Evolutionary conservation across 2,888 invertebrate species (phyloP).

Genomic region (Philonicus albiceps): DNA sequence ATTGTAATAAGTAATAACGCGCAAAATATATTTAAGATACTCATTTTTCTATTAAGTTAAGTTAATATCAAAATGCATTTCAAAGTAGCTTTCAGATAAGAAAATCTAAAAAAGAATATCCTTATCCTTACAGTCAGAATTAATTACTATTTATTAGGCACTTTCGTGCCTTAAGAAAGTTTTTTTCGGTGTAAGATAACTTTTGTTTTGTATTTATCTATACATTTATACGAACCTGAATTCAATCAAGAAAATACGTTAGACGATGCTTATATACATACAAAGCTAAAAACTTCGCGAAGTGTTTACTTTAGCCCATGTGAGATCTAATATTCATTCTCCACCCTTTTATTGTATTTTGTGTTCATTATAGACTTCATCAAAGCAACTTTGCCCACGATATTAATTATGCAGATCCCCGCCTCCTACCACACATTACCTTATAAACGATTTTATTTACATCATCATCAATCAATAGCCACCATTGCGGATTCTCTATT

Average conservation of each 20-base stretch:
- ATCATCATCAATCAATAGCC: background rate
- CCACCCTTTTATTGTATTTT: background rate
- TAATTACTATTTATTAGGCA: background rate
- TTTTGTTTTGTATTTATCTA: background rate
- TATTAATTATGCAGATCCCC: background rate
- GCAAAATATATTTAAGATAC: too few species aligned
- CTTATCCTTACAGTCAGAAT: background rate
- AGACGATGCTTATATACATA: background rate
- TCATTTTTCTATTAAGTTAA: background rate
- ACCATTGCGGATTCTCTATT: background rate
- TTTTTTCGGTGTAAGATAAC: background rate
- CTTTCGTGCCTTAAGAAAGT: background rate
- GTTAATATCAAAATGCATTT: background rate
- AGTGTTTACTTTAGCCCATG: background rate
- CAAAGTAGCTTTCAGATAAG: background rate
- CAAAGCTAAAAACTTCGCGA: background rate
- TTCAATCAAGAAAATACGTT: background rate
- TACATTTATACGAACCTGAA: background rate
- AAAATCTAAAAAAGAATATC: background rate
- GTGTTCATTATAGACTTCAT: background rate
- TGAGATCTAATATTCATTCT: background rate
- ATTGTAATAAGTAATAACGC: too few species aligned
- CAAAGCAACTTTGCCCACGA: background rate
- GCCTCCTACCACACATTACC: background rate
- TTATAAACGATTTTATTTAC: background rate